Conservation (phyloP, 2,113 vertebrate species). For the Herpetotheres cachinnans region DNA sequence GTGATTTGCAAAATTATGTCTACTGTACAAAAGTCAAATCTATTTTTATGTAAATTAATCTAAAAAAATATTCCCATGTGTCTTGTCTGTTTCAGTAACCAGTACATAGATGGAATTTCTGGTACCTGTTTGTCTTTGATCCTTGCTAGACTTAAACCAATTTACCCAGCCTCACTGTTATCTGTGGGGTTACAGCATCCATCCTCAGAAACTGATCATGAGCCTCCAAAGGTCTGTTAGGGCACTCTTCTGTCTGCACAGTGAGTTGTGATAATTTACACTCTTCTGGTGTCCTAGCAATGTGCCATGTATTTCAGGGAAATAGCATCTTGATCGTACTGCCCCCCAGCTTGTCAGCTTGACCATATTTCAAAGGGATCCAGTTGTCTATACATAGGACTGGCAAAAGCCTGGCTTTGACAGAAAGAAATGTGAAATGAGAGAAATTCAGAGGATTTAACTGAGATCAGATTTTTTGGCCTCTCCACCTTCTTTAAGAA, state of each 20-base stretch:
- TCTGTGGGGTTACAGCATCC: background rate
- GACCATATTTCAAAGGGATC: background rate
- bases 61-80: background rate
- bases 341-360: background rate
- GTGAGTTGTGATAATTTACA: background rate
- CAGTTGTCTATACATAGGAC: background rate
- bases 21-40: background rate
- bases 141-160: background rate
- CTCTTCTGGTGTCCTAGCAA: background rate
- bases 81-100: background rate
- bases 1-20: background rate
- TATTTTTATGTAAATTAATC: background rate
- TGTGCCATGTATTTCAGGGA: background rate
- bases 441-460: background rate
- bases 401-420: background rate
- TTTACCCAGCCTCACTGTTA: background rate
- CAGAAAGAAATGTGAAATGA: background rate
- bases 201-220: background rate
- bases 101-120: background rate
- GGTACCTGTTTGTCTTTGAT: background rate
- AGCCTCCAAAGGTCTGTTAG: background rate
- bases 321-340: rapidly evolving
- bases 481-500: background rate
- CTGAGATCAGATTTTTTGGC: background rate
- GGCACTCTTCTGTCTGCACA: background rate